Evolutionary conservation across 2,113 vertebrate species (phyloP).

Genomic region (Tenrec ecaudatus): DNA sequence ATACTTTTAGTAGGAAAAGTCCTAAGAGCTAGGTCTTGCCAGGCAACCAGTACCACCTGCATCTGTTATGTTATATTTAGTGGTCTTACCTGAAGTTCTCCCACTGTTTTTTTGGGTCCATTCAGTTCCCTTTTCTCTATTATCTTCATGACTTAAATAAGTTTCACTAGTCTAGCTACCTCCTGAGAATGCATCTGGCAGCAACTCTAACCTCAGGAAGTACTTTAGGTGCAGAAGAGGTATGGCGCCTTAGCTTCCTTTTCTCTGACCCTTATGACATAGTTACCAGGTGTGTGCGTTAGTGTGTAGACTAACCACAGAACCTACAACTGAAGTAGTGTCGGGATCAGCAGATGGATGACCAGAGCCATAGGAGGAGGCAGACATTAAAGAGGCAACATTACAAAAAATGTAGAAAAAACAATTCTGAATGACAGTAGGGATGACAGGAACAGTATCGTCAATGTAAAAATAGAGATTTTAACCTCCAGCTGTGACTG

Average conservation of each 20-base stretch:
- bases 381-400: neutral
- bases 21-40: too few species aligned
- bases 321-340: too few species aligned
- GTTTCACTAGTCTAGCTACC: neutral
- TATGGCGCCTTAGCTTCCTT: neutral
- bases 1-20: too few species aligned
- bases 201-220: neutral
- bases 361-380: neutral
- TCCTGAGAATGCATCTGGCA: neutral
- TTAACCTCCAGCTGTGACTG: too few species aligned
- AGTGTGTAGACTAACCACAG: neutral
- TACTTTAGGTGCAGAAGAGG: neutral
- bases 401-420: neutral
- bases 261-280: neutral
- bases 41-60: too few species aligned
- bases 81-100: neutral
- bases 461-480: neutral
- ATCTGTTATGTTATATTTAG: too few species aligned
- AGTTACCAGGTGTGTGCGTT: neutral
- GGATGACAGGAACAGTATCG: neutral
- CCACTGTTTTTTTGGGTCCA: neutral
- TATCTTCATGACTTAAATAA: constrained; percentile 6
- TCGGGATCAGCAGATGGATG: too few species aligned
- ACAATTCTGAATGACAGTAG: neutral
- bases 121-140: neutral